Conservation (phyloP, 2,113 vertebrate genomes). For the Colossoma macropomum region DNA sequence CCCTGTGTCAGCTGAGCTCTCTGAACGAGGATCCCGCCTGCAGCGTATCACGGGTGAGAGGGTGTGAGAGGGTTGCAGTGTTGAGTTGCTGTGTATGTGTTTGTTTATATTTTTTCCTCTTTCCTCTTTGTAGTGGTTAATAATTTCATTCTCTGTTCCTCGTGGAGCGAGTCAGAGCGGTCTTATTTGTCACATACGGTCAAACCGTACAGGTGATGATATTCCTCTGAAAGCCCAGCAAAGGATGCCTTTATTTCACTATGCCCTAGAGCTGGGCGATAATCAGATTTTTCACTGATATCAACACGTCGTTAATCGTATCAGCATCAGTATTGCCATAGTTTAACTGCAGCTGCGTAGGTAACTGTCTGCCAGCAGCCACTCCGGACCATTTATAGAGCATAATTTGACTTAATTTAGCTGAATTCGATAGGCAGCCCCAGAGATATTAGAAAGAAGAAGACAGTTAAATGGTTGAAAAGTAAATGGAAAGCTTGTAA, state of each 20-base stretch:
- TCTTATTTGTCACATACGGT: background rate
- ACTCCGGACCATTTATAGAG: too few relatives aligned
- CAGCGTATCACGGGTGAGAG: constrained; percentile 46
- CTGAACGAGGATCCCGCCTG: constrained; percentile 24
- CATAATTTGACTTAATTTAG: too few relatives aligned
- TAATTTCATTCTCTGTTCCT: background rate
- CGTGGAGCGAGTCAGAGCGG: constrained; percentile 2
- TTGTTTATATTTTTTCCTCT: constrained; percentile 10
- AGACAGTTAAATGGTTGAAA: too few relatives aligned
- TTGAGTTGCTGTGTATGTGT: constrained; percentile 19
- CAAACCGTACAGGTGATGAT: background rate
- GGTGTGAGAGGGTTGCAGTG: constrained; percentile 39
- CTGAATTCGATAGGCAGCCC: too few relatives aligned
- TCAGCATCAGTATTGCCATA: background rate
- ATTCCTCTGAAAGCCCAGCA: background rate
- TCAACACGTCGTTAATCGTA: background rate
- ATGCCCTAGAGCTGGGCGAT: background rate
- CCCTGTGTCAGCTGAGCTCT: constrained; percentile 17
- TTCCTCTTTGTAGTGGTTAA: background rate
- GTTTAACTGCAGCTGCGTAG: too few relatives aligned
- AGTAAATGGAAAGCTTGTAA: too few relatives aligned
- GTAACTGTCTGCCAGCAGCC: too few relatives aligned
- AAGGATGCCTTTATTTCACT: background rate
- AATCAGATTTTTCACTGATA: background rate
- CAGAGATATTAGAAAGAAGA: too few relatives aligned